Evolutionary conservation across 2,888 invertebrate species (phyloP).

Genomic region (Matsumyia berberina): DNA sequence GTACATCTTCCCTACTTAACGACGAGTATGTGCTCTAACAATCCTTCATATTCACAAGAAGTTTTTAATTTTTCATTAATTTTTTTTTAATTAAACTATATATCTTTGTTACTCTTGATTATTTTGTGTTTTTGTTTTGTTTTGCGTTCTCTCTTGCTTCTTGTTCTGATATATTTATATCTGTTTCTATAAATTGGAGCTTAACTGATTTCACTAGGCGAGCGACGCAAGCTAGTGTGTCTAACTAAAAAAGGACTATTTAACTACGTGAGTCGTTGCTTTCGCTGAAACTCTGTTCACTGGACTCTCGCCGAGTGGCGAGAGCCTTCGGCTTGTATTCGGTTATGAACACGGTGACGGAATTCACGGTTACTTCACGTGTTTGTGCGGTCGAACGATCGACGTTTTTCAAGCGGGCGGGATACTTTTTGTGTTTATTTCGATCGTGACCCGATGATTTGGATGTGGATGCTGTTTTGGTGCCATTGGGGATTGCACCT

Average conservation of each 20-base stretch:
- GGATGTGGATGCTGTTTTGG: constrained; percentile 82
- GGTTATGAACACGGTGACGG: constrained; percentile 98
- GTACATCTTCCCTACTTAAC: constrained; percentile 48
- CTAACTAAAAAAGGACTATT: constrained; percentile 77
- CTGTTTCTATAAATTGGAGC: constrained; percentile 67
- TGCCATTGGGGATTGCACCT: constrained; percentile 85
- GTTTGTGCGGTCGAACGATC: constrained; percentile 96
- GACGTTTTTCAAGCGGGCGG: constrained; percentile 95
- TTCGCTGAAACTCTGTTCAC: constrained; percentile 84
- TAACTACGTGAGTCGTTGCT: constrained; percentile 85
- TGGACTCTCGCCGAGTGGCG: constrained; percentile 83
- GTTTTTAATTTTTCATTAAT: constrained; percentile 25
- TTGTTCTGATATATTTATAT: constrained; percentile 67
- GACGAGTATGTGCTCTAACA: constrained; percentile 43
- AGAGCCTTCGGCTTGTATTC: constrained; percentile 93
- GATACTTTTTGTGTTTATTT: constrained; percentile 87
- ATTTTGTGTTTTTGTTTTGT: constrained; percentile 11
- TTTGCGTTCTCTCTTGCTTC: constrained; percentile 41
- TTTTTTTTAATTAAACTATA: constrained; percentile 66
- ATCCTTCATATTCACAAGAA: constrained; percentile 62
- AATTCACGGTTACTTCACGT: constrained; percentile 97
- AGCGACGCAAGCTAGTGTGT: constrained; percentile 79
- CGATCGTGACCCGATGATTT: constrained; percentile 85
- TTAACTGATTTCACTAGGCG: constrained; percentile 73
- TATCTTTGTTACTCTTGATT: constrained; percentile 51